A percentile compares a stretch with the other conserved stretches of the same genome.
These are phyloP conservation scores for Tryphoninae sp. DNA, from an alignment of 2,888 invertebrate genomes.

Conservation along the genomic window DNA sequence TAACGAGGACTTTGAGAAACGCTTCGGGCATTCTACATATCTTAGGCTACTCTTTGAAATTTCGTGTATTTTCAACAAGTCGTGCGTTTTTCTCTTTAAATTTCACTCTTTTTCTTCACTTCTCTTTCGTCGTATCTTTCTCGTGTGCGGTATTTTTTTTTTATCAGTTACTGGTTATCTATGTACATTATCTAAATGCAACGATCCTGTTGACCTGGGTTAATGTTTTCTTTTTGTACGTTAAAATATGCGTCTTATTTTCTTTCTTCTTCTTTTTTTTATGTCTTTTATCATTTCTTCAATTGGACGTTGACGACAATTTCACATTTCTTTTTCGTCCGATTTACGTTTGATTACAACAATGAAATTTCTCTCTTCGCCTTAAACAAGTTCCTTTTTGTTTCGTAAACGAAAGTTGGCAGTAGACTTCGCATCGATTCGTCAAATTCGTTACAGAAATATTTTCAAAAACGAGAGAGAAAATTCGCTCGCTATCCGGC, in stretches of 20 bases:
- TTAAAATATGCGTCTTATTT: conserved; percentile 61
- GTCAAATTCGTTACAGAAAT: conserved; percentile 1
- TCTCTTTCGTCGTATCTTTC: conserved; percentile 14
- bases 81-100: background rate
- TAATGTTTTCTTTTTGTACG: conserved; percentile 58
- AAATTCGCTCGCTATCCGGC: background rate
- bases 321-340: conserved; percentile 2
- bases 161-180: conserved; percentile 59
- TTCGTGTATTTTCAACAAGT: conserved; percentile 59
- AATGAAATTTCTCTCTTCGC: conserved; percentile 16
- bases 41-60: conserved; percentile 59
- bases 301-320: conserved; percentile 50
- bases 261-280: conserved; percentile 65
- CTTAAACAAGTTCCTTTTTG: background rate
- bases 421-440: conserved; percentile 35
- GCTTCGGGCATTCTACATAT: conserved; percentile 39
- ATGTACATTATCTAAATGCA: conserved; percentile 67
- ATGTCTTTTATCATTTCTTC: conserved; percentile 56
- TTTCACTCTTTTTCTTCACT: conserved; percentile 44
- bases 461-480: conserved; percentile 6
- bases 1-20: conserved; percentile 18
- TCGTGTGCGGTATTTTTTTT: conserved; percentile 60
- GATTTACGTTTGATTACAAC: conserved; percentile 42
- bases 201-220: conserved; percentile 57
- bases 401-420: conserved; percentile 45